These are phyloP conservation scores for Nymphalis io DNA, from an alignment of 1,140 invertebrate species.

Conservation along the genomic window DNA sequence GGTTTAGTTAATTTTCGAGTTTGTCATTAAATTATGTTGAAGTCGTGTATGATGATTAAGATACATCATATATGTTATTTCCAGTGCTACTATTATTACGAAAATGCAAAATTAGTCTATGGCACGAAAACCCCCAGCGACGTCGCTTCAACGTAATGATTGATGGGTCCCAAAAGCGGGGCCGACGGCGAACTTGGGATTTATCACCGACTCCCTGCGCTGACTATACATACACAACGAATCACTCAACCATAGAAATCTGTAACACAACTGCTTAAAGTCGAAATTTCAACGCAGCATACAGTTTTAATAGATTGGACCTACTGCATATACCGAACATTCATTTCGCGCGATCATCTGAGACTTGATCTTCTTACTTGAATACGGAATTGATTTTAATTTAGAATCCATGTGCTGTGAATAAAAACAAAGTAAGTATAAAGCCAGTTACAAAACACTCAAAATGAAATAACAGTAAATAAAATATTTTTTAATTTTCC, in stretches of 20 bases:
- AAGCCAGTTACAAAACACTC: no score
- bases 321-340: conserved; percentile 44
- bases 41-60: background rate
- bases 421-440: background rate
- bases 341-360: conserved; percentile 46
- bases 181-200: conserved; percentile 70
- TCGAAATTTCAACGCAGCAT: conserved; percentile 15
- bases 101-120: conserved; percentile 44
- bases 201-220: conserved; percentile 64
- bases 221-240: conserved; percentile 32
- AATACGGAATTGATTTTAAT: conserved; percentile 35
- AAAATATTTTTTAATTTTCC: no score
- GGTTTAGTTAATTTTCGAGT: no score
- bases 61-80: conserved; percentile 1
- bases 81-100: background rate
- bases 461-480: no score
- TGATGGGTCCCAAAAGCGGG: conserved; percentile 71
- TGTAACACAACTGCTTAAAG: conserved; percentile 27
- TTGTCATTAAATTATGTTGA: no score
- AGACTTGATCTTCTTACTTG: conserved; percentile 32
- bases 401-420: conserved; percentile 6
- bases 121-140: conserved; percentile 58
- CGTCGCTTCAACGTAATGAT: conserved; percentile 64
- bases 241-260: conserved; percentile 9
- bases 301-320: background rate